phyloP scores from a whole-genome alignment of 2,113 vertebrate species.

The Hirundichthys speculiger region DNA sequence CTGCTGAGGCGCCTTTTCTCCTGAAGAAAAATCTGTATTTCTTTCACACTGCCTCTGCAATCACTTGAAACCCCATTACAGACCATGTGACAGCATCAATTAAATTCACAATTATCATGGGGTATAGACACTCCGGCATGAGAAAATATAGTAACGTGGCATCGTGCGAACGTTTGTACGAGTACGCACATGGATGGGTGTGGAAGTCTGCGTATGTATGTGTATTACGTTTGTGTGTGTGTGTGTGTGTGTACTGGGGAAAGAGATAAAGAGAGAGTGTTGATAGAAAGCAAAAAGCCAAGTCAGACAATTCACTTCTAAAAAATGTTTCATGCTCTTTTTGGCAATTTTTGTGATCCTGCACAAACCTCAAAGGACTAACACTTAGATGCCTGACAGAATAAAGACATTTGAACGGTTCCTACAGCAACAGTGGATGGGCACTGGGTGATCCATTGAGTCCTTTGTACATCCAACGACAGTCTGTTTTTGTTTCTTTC shows the following conservation, averaged over 20 bases:
- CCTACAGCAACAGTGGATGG: neutral
- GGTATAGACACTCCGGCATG: conserved; percentile 52
- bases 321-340: conserved; percentile 39
- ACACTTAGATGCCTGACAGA: conserved; percentile 22
- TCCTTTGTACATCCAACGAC: conserved; percentile 15
- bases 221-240: neutral
- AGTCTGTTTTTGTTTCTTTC: conserved; percentile 2
- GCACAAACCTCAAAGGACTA: conserved; percentile 41
- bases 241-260: neutral
- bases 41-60: conserved; percentile 65
- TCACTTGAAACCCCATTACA: conserved; percentile 75
- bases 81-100: conserved; percentile 77
- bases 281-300: conserved; percentile 33
- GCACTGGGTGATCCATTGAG: neutral
- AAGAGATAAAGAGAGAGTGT: conserved; percentile 5
- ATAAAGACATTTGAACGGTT: conserved; percentile 13
- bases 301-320: conserved; percentile 30
- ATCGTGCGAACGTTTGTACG: neutral
- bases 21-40: conserved; percentile 63
- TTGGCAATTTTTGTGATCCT: conserved; percentile 31
- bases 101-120: conserved; percentile 78
- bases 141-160: conserved; percentile 65
- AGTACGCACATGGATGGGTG: neutral
- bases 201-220: neutral
- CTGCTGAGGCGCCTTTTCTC: conserved; percentile 70